phyloP scores from a whole-genome alignment of 2,797 vertebrate genomes.

The Tokudaia tokunoshimensis region DNA sequence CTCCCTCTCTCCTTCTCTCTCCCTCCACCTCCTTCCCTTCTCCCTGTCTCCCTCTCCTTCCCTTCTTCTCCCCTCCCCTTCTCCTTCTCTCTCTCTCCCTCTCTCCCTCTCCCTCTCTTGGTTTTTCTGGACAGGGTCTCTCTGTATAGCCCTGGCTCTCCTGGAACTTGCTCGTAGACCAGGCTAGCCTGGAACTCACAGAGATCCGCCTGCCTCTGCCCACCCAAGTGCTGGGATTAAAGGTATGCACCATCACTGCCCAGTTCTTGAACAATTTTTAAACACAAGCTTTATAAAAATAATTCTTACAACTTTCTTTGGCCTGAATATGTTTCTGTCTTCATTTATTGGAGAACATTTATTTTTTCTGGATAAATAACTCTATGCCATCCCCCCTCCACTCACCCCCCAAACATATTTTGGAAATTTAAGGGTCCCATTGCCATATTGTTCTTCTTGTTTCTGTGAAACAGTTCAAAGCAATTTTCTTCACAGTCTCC shows the following conservation, averaged over 20 bases:
- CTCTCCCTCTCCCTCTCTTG: fast-evolving
- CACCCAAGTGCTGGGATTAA: not conserved
- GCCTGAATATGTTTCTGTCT: not conserved
- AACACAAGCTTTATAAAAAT: not conserved
- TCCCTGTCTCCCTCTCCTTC: fast-evolving
- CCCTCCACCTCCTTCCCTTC: no score
- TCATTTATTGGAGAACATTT: not conserved
- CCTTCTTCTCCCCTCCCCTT: fast-evolving
- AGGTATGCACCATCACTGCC: not conserved
- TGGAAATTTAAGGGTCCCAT: not conserved
- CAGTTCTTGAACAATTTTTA: not conserved
- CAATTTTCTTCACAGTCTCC: not conserved
- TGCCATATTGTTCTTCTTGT: not conserved
- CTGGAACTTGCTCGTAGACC: not conserved
- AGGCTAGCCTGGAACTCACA: not conserved
- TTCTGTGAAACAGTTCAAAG: not conserved
- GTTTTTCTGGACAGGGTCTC: not conserved
- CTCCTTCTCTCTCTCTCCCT: no score
- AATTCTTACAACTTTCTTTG: not conserved
- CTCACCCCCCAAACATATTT: not conserved
- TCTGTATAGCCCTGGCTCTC: not conserved
- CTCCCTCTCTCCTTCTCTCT: not conserved
- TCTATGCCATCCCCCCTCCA: not conserved
- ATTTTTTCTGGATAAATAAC: not conserved
- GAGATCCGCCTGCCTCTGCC: not conserved